Evolutionary conservation across 2,888 invertebrate species (phyloP).

Genomic region (Ecdyonurus torrentis): DNA sequence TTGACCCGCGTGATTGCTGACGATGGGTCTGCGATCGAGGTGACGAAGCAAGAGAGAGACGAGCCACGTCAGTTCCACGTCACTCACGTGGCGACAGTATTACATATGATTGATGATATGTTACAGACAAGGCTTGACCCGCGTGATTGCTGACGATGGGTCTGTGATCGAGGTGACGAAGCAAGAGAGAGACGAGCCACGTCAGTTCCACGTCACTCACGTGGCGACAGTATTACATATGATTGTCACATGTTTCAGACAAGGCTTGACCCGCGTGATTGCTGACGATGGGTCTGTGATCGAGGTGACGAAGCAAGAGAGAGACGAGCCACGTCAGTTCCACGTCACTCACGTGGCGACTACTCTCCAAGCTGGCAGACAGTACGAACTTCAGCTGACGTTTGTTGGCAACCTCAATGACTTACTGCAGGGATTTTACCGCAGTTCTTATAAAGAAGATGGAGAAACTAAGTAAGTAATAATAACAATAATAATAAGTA

Average conservation of each 20-base stretch:
- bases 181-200: too few relatives aligned
- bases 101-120: too few relatives aligned
- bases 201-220: too few relatives aligned
- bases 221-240: not conserved
- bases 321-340: conserved; percentile 47
- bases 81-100: too few relatives aligned
- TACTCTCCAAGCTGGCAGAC: conserved; percentile 35
- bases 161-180: too few relatives aligned
- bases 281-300: conserved; percentile 7
- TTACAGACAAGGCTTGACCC: too few relatives aligned
- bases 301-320: conserved; percentile 21
- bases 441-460: conserved; percentile 56
- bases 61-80: too few relatives aligned
- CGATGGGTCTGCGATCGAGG: too few relatives aligned
- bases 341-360: conserved; percentile 45
- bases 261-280: not conserved
- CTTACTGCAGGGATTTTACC: conserved; percentile 62
- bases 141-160: too few relatives aligned
- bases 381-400: conserved; percentile 49
- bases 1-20: too few relatives aligned
- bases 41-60: too few relatives aligned
- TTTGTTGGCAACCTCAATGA: conserved; percentile 59
- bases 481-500: too few relatives aligned
- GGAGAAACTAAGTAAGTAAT: conserved; percentile 48
- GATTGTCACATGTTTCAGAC: not conserved